Evolutionary conservation across 2,113 vertebrate species (phyloP).

Genomic region (Chloropsis hardwickii): DNA sequence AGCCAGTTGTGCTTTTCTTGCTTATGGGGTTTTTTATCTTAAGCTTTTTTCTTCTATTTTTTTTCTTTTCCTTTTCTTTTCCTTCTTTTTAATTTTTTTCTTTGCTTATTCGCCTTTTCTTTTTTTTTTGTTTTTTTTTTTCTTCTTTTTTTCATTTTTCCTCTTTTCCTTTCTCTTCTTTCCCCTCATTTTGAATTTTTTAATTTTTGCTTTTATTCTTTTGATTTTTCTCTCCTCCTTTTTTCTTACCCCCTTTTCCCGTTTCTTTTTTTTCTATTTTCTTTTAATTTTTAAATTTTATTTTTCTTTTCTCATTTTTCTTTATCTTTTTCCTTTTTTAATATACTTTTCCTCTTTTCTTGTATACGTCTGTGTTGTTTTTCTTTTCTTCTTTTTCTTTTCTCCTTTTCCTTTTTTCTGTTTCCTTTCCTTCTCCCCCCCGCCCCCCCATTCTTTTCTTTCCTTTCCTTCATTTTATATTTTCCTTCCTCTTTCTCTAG

Average conservation of each 20-base stretch:
- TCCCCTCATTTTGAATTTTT: accelerated
- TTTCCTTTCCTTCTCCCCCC: accelerated
- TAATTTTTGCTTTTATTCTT: background rate
- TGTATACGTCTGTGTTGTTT: accelerated
- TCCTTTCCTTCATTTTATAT: too few species aligned
- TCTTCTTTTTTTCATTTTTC: accelerated
- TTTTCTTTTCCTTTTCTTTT: accelerated
- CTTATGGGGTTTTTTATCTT: background rate
- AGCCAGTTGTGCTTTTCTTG: background rate
- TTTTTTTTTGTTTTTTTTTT: accelerated
- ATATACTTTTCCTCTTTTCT: too few species aligned
- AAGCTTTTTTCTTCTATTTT: background rate
- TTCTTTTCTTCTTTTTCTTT: too few species aligned
- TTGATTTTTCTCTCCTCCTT: too few species aligned
- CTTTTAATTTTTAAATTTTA: accelerated
- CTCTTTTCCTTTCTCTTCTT: accelerated
- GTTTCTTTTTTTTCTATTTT: background rate
- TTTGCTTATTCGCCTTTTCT: accelerated
- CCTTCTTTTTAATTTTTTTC: accelerated
- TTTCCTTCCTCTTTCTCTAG: too few species aligned
- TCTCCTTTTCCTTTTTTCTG: accelerated
- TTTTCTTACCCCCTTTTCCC: too few species aligned
- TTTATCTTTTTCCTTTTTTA: accelerated
- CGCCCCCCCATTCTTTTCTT: accelerated
- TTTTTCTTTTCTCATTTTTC: too few species aligned